Percentiles rank a stretch among this genome's conserved stretches.
These are phyloP conservation scores for Cephalopachus bancanus DNA, from an alignment of 2,797 vertebrate genomes.

Conservation along the genomic window DNA sequence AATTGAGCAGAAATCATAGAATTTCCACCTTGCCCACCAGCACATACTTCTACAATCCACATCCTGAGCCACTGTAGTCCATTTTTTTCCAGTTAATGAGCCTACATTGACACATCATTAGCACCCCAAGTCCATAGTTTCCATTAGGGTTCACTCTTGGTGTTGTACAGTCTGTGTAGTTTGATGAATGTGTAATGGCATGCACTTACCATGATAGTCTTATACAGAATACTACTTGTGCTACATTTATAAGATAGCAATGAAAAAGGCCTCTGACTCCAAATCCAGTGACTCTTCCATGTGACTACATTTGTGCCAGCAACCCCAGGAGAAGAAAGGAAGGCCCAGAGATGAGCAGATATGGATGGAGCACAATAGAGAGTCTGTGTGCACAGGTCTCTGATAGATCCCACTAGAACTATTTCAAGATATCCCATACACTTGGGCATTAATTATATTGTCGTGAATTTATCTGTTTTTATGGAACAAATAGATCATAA, in stretches of 20 bases:
- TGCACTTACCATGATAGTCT: background rate
- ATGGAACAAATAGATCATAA: background rate
- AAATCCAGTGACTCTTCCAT: background rate
- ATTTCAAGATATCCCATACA: background rate
- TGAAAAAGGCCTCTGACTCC: background rate
- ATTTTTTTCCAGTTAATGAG: background rate
- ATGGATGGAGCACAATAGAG: background rate
- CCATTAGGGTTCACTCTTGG: background rate
- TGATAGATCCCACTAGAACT: background rate
- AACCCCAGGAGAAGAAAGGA: background rate
- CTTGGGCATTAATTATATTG: constrained; percentile 8
- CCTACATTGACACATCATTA: no score
- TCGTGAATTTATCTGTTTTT: background rate
- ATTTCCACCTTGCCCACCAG: no score
- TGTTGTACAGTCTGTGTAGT: background rate
- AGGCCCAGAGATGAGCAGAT: background rate
- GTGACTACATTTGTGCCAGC: background rate
- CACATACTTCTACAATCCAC: background rate
- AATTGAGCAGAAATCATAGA: background rate
- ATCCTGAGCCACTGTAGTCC: background rate
- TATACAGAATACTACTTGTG: background rate
- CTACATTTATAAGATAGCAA: background rate
- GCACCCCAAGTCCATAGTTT: background rate
- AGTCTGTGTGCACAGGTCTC: no score
- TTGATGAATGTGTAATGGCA: background rate